Evolutionary conservation across 2,888 invertebrate genomes (phyloP).

Genomic region (Eucera pruinosa): DNA sequence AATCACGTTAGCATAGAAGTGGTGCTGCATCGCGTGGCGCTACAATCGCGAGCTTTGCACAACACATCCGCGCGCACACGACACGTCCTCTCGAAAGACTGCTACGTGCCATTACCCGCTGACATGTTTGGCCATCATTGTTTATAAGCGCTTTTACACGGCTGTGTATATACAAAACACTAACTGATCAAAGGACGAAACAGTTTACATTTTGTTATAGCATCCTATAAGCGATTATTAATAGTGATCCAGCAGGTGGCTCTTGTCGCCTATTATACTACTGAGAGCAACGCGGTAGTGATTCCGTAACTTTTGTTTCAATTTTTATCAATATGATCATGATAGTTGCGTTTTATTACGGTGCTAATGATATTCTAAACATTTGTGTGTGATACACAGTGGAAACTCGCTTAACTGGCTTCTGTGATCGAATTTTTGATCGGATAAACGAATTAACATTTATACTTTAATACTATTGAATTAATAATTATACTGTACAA

Average conservation of each 20-base stretch:
- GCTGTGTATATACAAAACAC: not conserved
- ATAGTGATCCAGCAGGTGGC: not conserved
- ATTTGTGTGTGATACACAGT: too few species aligned
- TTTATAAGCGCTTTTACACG: constrained; percentile 30
- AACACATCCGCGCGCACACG: constrained; percentile 22
- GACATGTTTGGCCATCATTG: constrained; percentile 41
- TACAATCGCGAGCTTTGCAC: constrained; percentile 23
- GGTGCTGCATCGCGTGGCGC: constrained; percentile 2
- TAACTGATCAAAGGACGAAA: constrained; percentile 23
- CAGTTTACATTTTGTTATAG: constrained; percentile 2
- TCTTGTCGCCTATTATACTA: not conserved
- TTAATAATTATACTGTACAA: too few species aligned
- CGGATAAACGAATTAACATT: too few species aligned
- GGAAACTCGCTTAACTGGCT: too few species aligned
- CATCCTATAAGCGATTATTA: constrained; percentile 3
- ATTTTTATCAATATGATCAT: too few species aligned
- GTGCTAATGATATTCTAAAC: too few species aligned
- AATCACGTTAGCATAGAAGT: constrained; percentile 32
- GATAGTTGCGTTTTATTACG: too few species aligned
- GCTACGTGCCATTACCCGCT: constrained; percentile 37
- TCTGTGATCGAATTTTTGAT: too few species aligned
- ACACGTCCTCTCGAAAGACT: constrained; percentile 33
- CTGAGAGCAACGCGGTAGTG: too few species aligned
- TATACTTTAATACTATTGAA: too few species aligned
- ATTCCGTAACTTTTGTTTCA: too few species aligned